phyloP scores from a whole-genome alignment of 2,888 invertebrate genomes.

The Seladonia tumulorum region DNA sequence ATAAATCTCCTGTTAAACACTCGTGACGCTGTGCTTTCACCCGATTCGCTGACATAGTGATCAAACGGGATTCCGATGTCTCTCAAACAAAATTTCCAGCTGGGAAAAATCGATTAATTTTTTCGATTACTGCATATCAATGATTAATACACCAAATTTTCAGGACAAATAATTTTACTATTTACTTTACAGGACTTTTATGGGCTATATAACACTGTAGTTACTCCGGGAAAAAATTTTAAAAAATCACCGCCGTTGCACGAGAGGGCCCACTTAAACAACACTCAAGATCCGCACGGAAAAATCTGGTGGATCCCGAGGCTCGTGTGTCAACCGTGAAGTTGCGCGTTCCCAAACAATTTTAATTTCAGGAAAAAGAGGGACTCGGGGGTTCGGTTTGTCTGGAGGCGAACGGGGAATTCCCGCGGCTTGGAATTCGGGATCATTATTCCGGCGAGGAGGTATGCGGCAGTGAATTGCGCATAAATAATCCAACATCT shows the following conservation, averaged over 20 bases:
- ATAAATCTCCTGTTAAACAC: background rate
- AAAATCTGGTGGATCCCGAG: background rate
- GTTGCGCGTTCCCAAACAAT: background rate
- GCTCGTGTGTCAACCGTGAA: background rate
- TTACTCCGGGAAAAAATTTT: too few relatives aligned
- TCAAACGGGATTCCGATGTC: background rate
- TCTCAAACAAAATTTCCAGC: background rate
- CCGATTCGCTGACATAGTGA: background rate
- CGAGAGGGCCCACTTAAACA: too few relatives aligned
- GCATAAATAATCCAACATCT: constrained; percentile 75
- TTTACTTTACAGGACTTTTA: too few relatives aligned
- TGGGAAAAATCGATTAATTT: background rate
- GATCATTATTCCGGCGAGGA: constrained; percentile 51
- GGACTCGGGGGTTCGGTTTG: background rate
- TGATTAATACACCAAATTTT: too few relatives aligned
- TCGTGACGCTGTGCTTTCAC: background rate
- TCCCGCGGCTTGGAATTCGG: constrained; percentile 59
- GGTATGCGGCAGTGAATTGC: constrained; percentile 61
- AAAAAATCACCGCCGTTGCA: too few relatives aligned
- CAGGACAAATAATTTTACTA: too few relatives aligned
- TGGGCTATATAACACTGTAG: too few relatives aligned
- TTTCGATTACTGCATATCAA: too few relatives aligned
- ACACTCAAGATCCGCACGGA: background rate
- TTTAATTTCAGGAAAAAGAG: constrained; percentile 34
- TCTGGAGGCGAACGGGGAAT: constrained; percentile 45